Conservation (phyloP, 2,113 vertebrate genomes). For the Megaceryle torquata region DNA sequence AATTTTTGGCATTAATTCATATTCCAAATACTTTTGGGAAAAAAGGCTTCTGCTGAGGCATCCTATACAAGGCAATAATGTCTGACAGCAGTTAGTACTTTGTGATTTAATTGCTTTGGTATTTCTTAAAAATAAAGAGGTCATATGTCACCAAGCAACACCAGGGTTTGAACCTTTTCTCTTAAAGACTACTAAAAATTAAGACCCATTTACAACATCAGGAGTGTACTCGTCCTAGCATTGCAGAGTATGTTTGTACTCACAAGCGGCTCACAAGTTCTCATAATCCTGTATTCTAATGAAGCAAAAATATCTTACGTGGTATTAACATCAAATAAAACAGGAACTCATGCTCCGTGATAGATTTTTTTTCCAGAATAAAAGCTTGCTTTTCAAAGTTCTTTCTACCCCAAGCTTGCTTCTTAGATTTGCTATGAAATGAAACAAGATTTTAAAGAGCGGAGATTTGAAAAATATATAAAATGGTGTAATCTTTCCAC, state of each 20-base stretch:
- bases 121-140: slow-evolving; percentile 25
- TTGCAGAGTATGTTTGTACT: neutral
- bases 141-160: neutral
- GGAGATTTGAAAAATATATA: neutral
- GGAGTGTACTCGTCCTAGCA: neutral
- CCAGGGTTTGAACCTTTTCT: neutral
- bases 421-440: slow-evolving; percentile 29
- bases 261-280: slow-evolving; percentile 31
- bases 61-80: neutral
- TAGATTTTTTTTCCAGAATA: neutral
- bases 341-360: slow-evolving; percentile 14
- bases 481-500: neutral
- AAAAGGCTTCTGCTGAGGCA: slow-evolving; percentile 23
- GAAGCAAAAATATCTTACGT: slow-evolving; percentile 10
- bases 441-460: slow-evolving; percentile 28
- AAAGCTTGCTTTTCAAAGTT: neutral
- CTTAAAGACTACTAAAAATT: slow-evolving; percentile 4
- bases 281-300: slow-evolving; percentile 31
- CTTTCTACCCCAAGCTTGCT: slow-evolving; percentile 1
- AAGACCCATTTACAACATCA: neutral
- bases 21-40: neutral
- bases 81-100: slow-evolving; percentile 4
- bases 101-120: neutral
- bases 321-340: neutral
- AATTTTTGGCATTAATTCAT: slow-evolving; percentile 13